A percentile compares a stretch with the other conserved stretches of the same genome.
phyloP scores from a whole-genome alignment of 23 tunicate species.

The Halocynthia roretzi region DNA sequence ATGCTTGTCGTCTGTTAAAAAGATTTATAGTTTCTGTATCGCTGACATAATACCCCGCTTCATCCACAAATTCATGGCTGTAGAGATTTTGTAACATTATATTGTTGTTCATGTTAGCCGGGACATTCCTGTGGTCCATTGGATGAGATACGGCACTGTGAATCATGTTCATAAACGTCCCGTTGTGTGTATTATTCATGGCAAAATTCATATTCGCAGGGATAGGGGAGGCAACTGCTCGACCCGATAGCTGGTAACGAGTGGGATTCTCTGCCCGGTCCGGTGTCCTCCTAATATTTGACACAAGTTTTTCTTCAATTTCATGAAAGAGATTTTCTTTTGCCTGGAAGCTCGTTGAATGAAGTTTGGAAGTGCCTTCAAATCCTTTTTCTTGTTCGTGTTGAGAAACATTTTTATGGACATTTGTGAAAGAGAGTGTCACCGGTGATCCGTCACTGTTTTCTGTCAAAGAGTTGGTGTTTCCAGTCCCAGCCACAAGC shows the following conservation, averaged over 20 bases:
- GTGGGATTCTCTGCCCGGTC: slow-evolving; percentile 6
- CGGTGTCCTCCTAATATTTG: background rate
- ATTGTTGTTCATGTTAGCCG: too few species aligned
- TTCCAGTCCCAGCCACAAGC: background rate
- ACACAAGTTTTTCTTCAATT: background rate
- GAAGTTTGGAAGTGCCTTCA: background rate
- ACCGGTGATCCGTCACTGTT: slow-evolving; percentile 2
- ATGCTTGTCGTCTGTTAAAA: slow-evolving; percentile 8
- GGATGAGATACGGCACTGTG: too few species aligned
- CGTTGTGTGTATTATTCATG: too few species aligned
- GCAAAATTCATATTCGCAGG: too few species aligned
- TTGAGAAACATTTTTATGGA: background rate
- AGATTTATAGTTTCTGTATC: slow-evolving; percentile 4
- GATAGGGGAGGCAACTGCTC: background rate
- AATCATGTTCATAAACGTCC: too few species aligned
- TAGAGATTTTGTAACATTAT: too few species aligned
- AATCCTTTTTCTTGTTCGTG: too few species aligned
- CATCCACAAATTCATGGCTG: too few species aligned
- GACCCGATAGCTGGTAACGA: background rate
- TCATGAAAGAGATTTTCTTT: background rate
- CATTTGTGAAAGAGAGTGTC: slow-evolving; percentile 16
- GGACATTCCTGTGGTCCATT: too few species aligned
- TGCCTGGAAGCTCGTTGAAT: background rate
- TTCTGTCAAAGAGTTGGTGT: background rate
- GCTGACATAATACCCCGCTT: too few species aligned